Evolutionary conservation across 2,888 invertebrate species (phyloP), one percentile per base, ranked within the genome.

Genomic region (Chymomyza amoena): DNA sequence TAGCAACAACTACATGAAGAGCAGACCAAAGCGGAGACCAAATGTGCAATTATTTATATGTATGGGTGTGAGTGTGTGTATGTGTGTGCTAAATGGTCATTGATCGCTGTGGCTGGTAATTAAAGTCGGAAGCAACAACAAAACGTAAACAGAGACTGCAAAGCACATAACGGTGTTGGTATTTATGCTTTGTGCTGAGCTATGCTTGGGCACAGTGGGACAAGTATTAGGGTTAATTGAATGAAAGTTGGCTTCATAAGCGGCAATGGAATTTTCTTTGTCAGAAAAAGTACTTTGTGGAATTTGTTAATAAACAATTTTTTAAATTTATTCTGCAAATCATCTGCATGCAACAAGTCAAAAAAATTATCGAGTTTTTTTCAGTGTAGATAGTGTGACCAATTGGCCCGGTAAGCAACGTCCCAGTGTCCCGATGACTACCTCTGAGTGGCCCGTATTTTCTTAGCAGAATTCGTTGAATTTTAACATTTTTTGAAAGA

Each of bases 61-160:
- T 56, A 16, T 51, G 39, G 10, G 10, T 60, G 61, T 15, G 18
- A 62, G n/a, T 0, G 6, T 54, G 18, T 56, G 36, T n/a, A n/a
- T 65, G 18, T 63, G 54, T 66, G 32, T 57, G 60, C 56, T 25
- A 67, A 72, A 50, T 79, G 74, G 87, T 83, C 87, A 83, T 73
- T 83, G 83, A 85, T 85, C 87, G 78, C 70, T 70, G 62, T 61
- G 57, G 61, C 57, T 57, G 15, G 57, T 57, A 69, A 69, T 72
- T 65, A 72, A 61, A 61, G 69, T 70, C 15, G 6, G 18, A 18
- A 68, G 18, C 54, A 73, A 69, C 50, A 69, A 72, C 20, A 70
- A 72, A 78, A 68, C 63, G 72, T 76, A 73, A 77, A 81, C 72
- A 78, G 57, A 69, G 56, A 63, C 52, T 51, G 9, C 57, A 15